Conservation (phyloP, 2,797 vertebrate genomes). For the Tolypeutes matacus region DNA sequence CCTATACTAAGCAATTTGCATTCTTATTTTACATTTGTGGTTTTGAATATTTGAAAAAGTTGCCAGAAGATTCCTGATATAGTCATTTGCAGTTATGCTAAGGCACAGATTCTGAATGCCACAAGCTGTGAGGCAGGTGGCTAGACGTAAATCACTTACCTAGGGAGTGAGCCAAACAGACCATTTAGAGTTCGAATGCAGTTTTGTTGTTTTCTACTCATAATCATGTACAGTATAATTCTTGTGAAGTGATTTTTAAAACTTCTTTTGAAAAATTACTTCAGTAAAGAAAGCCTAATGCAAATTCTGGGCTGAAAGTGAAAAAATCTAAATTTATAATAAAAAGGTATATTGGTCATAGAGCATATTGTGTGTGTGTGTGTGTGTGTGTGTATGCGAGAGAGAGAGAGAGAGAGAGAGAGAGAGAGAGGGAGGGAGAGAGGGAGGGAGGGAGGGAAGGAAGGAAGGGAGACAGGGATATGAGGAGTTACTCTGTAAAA, state of each 20-base stretch:
- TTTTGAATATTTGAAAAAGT: constrained; percentile 55
- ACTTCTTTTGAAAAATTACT: constrained; percentile 27
- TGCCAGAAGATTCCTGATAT: not conserved
- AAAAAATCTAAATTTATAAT: not conserved
- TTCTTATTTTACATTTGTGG: constrained; percentile 50
- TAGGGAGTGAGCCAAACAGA: not conserved
- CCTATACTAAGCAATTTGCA: not conserved
- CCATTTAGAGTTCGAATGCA: not conserved
- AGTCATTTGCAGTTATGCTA: not conserved
- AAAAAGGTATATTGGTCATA: not conserved
- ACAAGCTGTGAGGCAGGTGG: not conserved
- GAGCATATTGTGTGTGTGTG: not conserved
- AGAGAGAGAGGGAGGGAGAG: no score
- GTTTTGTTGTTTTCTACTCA: constrained; percentile 19
- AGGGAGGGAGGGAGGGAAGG: no score
- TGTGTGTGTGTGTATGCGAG: not conserved
- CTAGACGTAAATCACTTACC: not conserved
- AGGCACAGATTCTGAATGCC: constrained; percentile 27
- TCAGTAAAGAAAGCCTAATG: not conserved
- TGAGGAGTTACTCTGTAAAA: not conserved
- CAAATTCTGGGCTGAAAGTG: not conserved
- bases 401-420: no score
- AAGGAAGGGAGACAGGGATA: not conserved
- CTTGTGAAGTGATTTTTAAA: constrained; percentile 42
- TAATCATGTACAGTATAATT: constrained; percentile 9